These are phyloP conservation scores for Microtus oregoni DNA, from an alignment of 2,113 vertebrate genomes.

Conservation along the genomic window DNA sequence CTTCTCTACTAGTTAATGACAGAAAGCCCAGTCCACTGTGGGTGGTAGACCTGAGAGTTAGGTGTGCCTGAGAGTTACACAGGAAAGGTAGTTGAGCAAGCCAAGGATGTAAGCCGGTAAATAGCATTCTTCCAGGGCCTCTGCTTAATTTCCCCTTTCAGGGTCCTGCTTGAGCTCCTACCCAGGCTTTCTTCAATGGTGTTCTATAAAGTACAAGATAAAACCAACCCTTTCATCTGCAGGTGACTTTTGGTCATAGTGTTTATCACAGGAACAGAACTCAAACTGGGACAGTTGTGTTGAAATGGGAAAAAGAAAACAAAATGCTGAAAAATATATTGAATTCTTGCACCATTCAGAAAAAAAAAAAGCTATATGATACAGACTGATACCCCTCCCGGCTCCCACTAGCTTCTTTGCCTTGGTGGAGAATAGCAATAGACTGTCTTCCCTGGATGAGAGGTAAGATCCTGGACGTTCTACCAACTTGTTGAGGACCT, in stretches of 20 bases:
- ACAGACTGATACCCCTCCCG: too few species aligned
- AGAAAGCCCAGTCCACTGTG: not conserved
- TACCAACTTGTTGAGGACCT: not conserved
- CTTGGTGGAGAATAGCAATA: not conserved
- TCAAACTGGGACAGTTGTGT: not conserved
- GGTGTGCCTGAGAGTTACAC: not conserved
- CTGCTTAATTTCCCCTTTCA: not conserved
- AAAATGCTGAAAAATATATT: not conserved
- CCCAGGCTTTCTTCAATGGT: not conserved
- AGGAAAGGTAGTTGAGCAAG: not conserved
- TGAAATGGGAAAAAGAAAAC: not conserved
- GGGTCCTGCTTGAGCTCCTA: not conserved
- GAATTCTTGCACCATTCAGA: not conserved
- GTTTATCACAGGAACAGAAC: not conserved
- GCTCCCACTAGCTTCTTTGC: not conserved
- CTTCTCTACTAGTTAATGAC: not conserved
- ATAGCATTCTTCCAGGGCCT: not conserved
- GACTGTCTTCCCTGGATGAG: not conserved
- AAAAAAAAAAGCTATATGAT: not conserved
- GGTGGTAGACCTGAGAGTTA: not conserved
- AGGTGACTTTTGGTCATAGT: not conserved
- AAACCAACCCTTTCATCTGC: not conserved
- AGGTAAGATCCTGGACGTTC: not conserved
- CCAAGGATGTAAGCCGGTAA: not conserved
- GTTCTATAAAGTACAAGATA: not conserved